Percentiles rank a stretch among this genome's conserved stretches.
phyloP scores from a whole-genome alignment of 2,113 vertebrate species.

The Nerophis lumbriciformis region DNA sequence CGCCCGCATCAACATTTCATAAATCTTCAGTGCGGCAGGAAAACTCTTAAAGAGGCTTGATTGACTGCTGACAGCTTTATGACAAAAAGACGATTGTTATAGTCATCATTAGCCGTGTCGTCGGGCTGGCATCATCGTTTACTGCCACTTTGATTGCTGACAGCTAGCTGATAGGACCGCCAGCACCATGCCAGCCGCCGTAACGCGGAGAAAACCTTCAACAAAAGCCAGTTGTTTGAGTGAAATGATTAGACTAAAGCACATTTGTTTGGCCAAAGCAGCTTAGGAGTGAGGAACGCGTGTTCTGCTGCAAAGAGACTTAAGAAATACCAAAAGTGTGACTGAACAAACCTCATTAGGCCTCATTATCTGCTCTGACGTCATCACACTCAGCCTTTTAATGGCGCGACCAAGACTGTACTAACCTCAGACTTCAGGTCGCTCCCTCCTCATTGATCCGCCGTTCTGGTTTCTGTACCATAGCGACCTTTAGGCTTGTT shows the following conservation, averaged over 20 bases:
- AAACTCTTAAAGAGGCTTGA: constrained; percentile 77
- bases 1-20: constrained; percentile 74
- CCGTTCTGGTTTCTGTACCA: no score
- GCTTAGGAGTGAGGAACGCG: constrained; percentile 63
- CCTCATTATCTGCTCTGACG: neutral
- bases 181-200: constrained; percentile 2
- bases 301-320: constrained; percentile 49
- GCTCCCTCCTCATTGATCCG: no score
- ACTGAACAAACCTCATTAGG: constrained; percentile 52
- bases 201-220: constrained; percentile 48
- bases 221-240: constrained; percentile 71
- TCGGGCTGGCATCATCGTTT: constrained; percentile 71
- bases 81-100: constrained; percentile 79
- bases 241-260: constrained; percentile 69
- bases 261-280: constrained; percentile 70
- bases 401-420: no score
- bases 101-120: constrained; percentile 77
- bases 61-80: constrained; percentile 85
- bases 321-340: constrained; percentile 62
- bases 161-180: no score
- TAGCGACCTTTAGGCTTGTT: no score
- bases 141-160: constrained; percentile 11
- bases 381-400: no score
- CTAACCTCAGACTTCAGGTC: no score
- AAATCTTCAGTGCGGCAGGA: constrained; percentile 80